A percentile compares a stretch with the other conserved stretches of the same genome.
phyloP scores from a whole-genome alignment of 2,113 vertebrate species.

The Ondatra zibethicus region DNA sequence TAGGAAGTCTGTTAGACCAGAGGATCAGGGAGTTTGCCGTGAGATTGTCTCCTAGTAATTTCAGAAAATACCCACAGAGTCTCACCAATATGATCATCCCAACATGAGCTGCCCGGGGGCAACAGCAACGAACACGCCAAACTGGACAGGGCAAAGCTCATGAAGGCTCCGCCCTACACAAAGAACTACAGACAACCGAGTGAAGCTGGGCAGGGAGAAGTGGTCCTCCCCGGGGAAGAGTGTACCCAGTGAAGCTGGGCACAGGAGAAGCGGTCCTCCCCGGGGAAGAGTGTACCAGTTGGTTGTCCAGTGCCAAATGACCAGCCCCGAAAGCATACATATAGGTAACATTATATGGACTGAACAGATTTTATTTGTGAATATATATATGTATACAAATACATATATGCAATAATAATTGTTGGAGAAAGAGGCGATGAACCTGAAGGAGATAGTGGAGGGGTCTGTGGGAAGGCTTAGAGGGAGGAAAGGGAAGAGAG shows the following conservation, averaged over 20 bases:
- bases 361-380: not conserved
- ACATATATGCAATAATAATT: not conserved
- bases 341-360: not conserved
- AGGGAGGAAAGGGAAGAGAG: not conserved
- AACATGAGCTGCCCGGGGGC: not conserved
- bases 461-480: not conserved
- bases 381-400: not conserved
- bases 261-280: not conserved
- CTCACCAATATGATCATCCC: not conserved
- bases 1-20: not conserved
- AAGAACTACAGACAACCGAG: not conserved
- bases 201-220: not conserved
- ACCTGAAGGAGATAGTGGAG: not conserved
- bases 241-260: no score
- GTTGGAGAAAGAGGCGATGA: not conserved
- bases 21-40: not conserved
- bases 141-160: not conserved
- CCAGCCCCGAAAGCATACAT: not conserved
- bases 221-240: not conserved
- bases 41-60: not conserved
- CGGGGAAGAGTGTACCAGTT: not conserved
- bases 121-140: rapidly evolving
- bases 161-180: not conserved
- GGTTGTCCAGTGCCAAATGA: not conserved
- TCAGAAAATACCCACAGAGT: not conserved